These are phyloP conservation scores for Gobio gobio DNA, from an alignment of 2,113 vertebrate species.

Conservation along the genomic window DNA sequence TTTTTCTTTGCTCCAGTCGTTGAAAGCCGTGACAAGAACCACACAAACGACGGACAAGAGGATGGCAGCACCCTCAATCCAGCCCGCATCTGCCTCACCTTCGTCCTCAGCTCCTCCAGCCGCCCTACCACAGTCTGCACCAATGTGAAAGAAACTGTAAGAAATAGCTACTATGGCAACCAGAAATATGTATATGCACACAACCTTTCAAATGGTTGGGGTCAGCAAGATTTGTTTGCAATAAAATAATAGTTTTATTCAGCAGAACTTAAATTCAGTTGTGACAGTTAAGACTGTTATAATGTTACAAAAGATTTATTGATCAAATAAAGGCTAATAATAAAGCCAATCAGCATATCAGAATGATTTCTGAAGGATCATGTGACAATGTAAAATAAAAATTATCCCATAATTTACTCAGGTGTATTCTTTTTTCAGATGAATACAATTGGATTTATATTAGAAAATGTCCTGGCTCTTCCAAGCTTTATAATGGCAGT, in stretches of 20 bases:
- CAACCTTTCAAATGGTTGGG: background rate
- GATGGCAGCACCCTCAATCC: slow-evolving; percentile 90
- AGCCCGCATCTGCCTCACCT: slow-evolving; percentile 82
- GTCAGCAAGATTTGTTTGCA: background rate
- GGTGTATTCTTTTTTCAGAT: too few species aligned
- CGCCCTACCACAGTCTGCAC: slow-evolving; percentile 79
- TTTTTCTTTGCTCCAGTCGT: slow-evolving; percentile 96
- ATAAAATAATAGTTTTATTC: too few species aligned
- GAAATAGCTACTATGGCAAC: background rate
- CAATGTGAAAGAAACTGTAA: background rate
- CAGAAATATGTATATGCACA: background rate
- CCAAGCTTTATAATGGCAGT: too few species aligned
- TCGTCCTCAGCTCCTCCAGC: slow-evolving; percentile 77
- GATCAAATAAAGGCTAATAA: background rate
- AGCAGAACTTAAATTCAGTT: too few species aligned
- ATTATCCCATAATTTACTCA: too few species aligned
- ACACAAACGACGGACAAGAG: slow-evolving; percentile 84
- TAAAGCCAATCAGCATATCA: background rate
- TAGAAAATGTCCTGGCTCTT: too few species aligned
- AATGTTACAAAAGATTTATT: too few species aligned
- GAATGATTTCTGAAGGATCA: background rate
- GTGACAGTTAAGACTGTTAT: too few species aligned
- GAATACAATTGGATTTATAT: too few species aligned
- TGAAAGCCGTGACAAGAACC: slow-evolving; percentile 92
- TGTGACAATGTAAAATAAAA: background rate